These are phyloP conservation scores for Philaethria dido DNA, from an alignment of 2,888 invertebrate genomes.

Conservation along the genomic window DNA sequence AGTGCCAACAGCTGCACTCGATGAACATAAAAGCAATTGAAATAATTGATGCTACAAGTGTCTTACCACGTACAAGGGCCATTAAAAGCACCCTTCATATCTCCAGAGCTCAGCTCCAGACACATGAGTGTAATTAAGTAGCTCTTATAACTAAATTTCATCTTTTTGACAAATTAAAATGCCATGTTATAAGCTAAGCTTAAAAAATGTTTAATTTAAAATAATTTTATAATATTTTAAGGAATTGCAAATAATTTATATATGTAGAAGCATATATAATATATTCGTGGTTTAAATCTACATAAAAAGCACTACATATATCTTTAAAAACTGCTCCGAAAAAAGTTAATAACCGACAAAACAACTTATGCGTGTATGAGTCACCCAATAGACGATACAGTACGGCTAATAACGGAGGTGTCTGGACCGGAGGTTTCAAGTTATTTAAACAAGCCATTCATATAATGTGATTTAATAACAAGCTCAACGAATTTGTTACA, in stretches of 20 bases:
- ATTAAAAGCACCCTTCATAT: slow-evolving; percentile 48
- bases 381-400: slow-evolving; percentile 53
- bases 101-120: slow-evolving; percentile 25
- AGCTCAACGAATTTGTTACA: slow-evolving; percentile 13
- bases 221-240: not conserved
- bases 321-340: slow-evolving; percentile 31
- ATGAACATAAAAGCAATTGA: slow-evolving; percentile 60
- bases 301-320: not conserved
- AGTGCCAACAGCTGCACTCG: slow-evolving; percentile 54
- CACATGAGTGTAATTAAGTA: slow-evolving; percentile 31
- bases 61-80: slow-evolving; percentile 53
- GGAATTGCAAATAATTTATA: not conserved
- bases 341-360: slow-evolving; percentile 47
- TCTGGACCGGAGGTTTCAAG: slow-evolving; percentile 48
- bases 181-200: not conserved
- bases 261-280: too few relatives aligned
- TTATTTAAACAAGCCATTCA: slow-evolving; percentile 45
- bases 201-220: not conserved
- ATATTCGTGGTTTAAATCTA: too few relatives aligned
- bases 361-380: slow-evolving; percentile 55
- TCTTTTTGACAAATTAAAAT: not conserved
- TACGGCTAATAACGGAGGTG: slow-evolving; percentile 48
- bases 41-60: slow-evolving; percentile 61
- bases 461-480: slow-evolving; percentile 40
- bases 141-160: slow-evolving; percentile 19